phyloP scores from a whole-genome alignment of 2,113 vertebrate species.

The Anguilla rostrata region DNA sequence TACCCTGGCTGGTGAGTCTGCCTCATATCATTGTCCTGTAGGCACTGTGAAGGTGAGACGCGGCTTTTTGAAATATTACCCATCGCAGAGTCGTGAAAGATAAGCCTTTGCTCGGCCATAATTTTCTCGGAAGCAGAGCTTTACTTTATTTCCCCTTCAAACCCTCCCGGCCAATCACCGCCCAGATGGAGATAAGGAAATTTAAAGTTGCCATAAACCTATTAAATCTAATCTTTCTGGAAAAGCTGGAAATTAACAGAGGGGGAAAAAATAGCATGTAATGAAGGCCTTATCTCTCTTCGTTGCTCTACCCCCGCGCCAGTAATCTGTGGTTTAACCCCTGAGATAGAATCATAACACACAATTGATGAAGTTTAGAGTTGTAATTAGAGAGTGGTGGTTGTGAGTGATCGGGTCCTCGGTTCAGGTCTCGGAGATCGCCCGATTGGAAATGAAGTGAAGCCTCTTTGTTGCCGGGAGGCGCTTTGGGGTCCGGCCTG shows the following conservation, averaged over 20 bases:
- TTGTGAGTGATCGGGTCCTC: neutral
- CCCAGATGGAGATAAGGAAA: neutral
- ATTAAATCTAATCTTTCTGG: slow-evolving; percentile 3
- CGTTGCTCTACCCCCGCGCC: slow-evolving; percentile 1
- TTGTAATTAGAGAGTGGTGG: neutral
- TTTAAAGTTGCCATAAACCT: neutral
- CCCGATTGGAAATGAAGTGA: neutral
- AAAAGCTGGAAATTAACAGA: neutral
- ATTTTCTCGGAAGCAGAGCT: neutral
- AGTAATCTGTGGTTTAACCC: slow-evolving; percentile 5
- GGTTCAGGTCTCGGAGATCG: neutral
- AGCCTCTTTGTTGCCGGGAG: neutral
- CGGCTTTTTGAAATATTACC: too few species aligned
- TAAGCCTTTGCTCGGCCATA: neutral
- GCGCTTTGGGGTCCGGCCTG: neutral
- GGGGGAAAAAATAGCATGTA: neutral
- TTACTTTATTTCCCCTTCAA: neutral
- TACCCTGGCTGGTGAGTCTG: too few species aligned
- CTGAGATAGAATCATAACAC: slow-evolving; percentile 6
- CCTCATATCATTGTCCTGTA: too few species aligned
- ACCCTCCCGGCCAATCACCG: neutral
- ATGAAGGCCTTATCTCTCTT: slow-evolving; percentile 8
- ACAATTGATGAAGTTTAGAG: neutral
- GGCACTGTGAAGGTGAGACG: too few species aligned
- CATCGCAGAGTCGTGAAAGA: neutral